Conservation (phyloP, 92 coral and sea anemone genomes). For the Galaxea fascicularis region DNA sequence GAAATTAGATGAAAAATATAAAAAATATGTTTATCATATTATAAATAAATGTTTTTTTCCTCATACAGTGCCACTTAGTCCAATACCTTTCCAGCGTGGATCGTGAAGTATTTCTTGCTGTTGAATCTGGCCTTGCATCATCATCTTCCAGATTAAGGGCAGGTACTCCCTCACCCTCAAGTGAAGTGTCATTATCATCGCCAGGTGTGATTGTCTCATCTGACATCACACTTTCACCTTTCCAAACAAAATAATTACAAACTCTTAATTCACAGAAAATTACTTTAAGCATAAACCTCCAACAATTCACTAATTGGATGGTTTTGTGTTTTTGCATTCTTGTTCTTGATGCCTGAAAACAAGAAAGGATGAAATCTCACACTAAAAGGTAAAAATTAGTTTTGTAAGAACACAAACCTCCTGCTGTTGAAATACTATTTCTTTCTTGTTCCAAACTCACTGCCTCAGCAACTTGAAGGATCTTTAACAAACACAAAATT, state of each 20-base stretch:
- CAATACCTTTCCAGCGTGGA: conserved; percentile 88
- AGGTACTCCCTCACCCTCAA: conserved; percentile 70
- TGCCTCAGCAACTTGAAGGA: conserved; percentile 96
- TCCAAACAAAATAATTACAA: background rate
- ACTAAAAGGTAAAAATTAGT: too few species aligned
- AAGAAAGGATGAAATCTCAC: too few species aligned
- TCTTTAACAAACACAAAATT: conserved; percentile 48
- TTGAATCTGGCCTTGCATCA: conserved; percentile 70
- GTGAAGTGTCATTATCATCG: conserved; percentile 67
- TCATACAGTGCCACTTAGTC: background rate
- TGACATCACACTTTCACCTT: conserved; percentile 71
- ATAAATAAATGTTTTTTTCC: too few species aligned
- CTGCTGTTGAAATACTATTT: conserved; percentile 80
- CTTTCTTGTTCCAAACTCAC: conserved; percentile 87
- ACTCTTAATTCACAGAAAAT: background rate
- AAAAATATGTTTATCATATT: too few species aligned
- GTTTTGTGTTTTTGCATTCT: background rate
- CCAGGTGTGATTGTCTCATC: conserved; percentile 59
- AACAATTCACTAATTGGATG: background rate
- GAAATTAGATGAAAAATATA: too few species aligned
- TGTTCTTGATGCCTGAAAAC: too few species aligned
- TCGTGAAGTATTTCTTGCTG: conserved; percentile 82
- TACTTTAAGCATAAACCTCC: background rate
- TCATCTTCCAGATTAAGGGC: conserved; percentile 79
- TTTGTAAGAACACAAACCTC: conserved; percentile 37